Percentiles rank a stretch among this genome's conserved stretches.
phyloP scores from a whole-genome alignment of 2,113 vertebrate species.

The Geothlypis trichas region DNA sequence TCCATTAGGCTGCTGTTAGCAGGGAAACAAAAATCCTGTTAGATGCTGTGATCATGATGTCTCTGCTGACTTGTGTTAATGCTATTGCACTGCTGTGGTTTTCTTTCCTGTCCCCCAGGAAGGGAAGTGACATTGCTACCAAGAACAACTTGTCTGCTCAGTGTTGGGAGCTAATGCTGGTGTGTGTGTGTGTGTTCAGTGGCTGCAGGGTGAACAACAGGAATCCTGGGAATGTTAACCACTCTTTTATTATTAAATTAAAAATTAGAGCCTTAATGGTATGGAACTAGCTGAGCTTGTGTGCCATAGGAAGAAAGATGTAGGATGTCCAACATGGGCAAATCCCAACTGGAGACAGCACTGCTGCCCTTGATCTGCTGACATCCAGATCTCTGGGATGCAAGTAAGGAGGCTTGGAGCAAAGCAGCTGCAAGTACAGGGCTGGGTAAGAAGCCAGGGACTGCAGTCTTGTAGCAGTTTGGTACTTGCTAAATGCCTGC shows the following conservation, averaged over 20 bases:
- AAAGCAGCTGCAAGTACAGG: neutral
- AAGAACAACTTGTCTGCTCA: neutral
- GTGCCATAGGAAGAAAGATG: neutral
- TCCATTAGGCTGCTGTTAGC: neutral
- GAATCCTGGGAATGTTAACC: neutral
- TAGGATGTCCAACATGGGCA: fast-evolving
- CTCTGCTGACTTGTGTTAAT: neutral
- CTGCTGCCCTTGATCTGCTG: neutral
- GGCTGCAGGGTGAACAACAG: neutral
- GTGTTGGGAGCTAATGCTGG: neutral
- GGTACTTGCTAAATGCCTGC: neutral
- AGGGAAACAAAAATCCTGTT: neutral
- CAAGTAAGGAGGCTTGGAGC: neutral
- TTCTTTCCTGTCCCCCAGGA: neutral
- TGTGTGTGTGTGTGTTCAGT: neutral
- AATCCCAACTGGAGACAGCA: neutral
- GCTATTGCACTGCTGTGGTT: fast-evolving
- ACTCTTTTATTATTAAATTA: neutral
- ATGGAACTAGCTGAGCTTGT: neutral
- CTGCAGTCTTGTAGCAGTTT: neutral
- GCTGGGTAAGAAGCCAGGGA: neutral
- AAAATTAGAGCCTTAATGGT: neutral
- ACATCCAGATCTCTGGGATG: neutral
- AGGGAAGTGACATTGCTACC: neutral
- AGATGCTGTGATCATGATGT: neutral